A percentile compares a stretch with the other conserved stretches of the same genome.
phyloP scores from a whole-genome alignment of 2,113 vertebrate genomes.

The Geococcyx californianus region DNA sequence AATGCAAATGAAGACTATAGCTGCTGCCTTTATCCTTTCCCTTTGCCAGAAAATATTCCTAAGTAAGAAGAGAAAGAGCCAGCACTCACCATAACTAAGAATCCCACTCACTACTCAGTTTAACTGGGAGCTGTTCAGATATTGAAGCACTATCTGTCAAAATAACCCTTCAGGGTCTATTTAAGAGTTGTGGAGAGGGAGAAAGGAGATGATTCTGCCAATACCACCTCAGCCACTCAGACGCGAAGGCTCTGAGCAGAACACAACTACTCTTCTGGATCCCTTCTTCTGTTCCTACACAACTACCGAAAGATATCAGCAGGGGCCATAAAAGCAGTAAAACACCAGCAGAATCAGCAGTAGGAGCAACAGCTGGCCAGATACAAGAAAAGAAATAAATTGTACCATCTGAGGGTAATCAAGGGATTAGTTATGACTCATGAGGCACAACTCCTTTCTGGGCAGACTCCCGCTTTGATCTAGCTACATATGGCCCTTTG shows the following conservation, averaged over 20 bases:
- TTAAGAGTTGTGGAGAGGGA: neutral
- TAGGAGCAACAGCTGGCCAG: constrained; percentile 55
- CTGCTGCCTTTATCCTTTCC: neutral
- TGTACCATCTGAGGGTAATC: constrained; percentile 52
- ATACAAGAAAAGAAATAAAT: constrained; percentile 52
- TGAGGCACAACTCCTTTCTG: constrained; percentile 36
- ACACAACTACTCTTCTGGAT: neutral
- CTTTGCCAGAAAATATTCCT: neutral
- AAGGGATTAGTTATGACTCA: constrained; percentile 56
- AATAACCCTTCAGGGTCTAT: constrained; percentile 10
- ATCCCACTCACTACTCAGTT: neutral
- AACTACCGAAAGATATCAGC: neutral
- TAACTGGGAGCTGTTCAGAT: neutral
- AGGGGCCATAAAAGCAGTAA: constrained; percentile 25
- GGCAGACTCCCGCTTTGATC: constrained; percentile 41
- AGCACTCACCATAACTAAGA: neutral
- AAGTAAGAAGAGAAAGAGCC: neutral
- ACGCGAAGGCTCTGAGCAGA: neutral
- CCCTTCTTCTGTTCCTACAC: neutral
- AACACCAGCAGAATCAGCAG: constrained; percentile 42
- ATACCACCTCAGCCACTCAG: neutral
- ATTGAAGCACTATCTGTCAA: neutral
- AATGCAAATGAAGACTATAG: neutral
- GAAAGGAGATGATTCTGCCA: neutral
- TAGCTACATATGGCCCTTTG: constrained; percentile 37